phyloP scores from a whole-genome alignment of 2,888 invertebrate species.

The Dysmachus trigonus region DNA sequence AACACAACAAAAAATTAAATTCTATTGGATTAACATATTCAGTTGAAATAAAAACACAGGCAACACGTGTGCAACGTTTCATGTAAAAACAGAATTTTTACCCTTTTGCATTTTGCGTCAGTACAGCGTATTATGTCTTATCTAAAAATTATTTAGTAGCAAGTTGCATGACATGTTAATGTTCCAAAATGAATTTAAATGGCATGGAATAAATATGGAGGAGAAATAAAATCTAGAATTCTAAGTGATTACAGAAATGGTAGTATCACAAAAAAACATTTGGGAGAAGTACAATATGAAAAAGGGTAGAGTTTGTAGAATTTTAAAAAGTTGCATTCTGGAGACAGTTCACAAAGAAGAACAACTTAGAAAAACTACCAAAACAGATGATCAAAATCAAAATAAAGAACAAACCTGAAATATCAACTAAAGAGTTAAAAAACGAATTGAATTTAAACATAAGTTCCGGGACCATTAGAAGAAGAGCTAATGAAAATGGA shows the following conservation, averaged over 20 bases:
- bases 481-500: neutral
- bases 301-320: neutral
- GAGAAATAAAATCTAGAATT: neutral
- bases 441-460: neutral
- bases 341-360: neutral
- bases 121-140: neutral
- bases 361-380: neutral
- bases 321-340: neutral
- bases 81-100: neutral
- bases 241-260: neutral
- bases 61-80: neutral
- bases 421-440: neutral
- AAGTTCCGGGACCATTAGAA: neutral
- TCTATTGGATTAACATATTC: no score
- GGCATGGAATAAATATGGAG: neutral
- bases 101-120: neutral
- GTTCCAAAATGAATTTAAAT: neutral
- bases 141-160: neutral
- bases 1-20: no score
- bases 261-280: neutral
- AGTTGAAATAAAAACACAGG: neutral
- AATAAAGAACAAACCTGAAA: neutral
- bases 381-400: neutral
- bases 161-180: neutral
- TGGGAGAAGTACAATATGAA: neutral